A percentile compares a stretch with the other conserved stretches of the same genome.
Evolutionary conservation across 2,888 invertebrate species (phyloP).

Genomic region (Thereva nobilitata): DNA sequence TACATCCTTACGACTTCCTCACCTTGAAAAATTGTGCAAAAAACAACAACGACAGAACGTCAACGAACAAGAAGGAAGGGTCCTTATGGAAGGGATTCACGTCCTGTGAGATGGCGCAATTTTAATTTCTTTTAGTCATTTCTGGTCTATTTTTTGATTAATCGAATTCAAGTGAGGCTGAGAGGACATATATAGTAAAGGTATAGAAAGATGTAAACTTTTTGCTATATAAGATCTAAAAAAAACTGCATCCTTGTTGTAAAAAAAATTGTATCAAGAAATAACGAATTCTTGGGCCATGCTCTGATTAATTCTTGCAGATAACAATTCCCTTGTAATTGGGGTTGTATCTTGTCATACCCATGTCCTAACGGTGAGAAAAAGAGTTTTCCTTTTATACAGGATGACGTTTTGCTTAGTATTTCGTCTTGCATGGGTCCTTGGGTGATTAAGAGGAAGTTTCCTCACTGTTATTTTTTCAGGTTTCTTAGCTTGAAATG

Average conservation of each 20-base stretch:
- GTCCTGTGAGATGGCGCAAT: background rate
- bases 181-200: background rate
- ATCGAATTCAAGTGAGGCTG: slow-evolving; percentile 16
- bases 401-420: too few species aligned
- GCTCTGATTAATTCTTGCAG: slow-evolving; percentile 25
- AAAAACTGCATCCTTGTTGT: too few species aligned
- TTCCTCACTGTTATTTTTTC: too few species aligned
- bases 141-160: slow-evolving; percentile 11
- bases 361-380: slow-evolving; percentile 6
- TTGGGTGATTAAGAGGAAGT: too few species aligned
- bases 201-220: too few species aligned
- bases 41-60: slow-evolving; percentile 5
- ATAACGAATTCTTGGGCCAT: background rate
- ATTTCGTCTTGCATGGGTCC: too few species aligned
- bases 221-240: too few species aligned
- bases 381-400: background rate
- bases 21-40: slow-evolving; percentile 22
- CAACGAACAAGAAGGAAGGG: slow-evolving; percentile 11
- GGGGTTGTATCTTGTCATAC: slow-evolving; percentile 3
- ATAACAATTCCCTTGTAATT: slow-evolving; percentile 12
- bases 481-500: too few species aligned
- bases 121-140: background rate
- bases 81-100: background rate
- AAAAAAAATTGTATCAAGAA: too few species aligned
- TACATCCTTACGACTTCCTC: slow-evolving; percentile 15